These are phyloP conservation scores for Mimas tiliae DNA, from an alignment of 2,888 invertebrate species.

Conservation along the genomic window DNA sequence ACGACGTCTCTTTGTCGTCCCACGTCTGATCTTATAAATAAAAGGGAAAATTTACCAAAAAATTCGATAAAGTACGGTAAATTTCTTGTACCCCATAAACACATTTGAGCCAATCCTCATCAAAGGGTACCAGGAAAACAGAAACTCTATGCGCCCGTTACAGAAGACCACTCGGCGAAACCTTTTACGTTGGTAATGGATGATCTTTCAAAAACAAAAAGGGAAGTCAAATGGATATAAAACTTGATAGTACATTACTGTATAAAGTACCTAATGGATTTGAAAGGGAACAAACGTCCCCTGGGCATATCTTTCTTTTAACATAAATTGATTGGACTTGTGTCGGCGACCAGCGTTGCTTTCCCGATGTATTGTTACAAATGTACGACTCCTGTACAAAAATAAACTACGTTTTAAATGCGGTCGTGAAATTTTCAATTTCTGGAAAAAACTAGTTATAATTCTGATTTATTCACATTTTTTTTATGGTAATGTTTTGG, in stretches of 20 bases:
- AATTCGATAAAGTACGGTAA: constrained; percentile 7
- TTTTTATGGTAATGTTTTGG: background rate
- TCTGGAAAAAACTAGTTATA: background rate
- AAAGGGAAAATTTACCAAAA: background rate
- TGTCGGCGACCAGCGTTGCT: constrained; percentile 38
- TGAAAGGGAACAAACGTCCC: constrained; percentile 51
- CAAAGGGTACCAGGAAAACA: constrained; percentile 25
- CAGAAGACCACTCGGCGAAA: constrained; percentile 39
- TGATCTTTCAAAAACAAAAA: constrained; percentile 67
- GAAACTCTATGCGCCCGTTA: constrained; percentile 26
- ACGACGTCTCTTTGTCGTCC: constrained; percentile 6
- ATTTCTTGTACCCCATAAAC: constrained; percentile 4
- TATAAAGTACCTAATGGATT: constrained; percentile 66
- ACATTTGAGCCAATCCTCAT: constrained; percentile 26
- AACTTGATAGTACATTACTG: constrained; percentile 56
- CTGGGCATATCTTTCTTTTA: constrained; percentile 57
- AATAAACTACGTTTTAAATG: background rate
- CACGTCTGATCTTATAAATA: constrained; percentile 8
- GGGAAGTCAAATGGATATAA: constrained; percentile 59
- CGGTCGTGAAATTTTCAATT: background rate
- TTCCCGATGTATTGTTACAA: constrained; percentile 8
- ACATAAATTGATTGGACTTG: constrained; percentile 57
- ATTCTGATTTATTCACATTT: background rate
- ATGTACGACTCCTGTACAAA: background rate
- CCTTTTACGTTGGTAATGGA: constrained; percentile 67